Evolutionary conservation across 2,888 invertebrate genomes (phyloP).

Genomic region (Lepidocyrtinus sp.): DNA sequence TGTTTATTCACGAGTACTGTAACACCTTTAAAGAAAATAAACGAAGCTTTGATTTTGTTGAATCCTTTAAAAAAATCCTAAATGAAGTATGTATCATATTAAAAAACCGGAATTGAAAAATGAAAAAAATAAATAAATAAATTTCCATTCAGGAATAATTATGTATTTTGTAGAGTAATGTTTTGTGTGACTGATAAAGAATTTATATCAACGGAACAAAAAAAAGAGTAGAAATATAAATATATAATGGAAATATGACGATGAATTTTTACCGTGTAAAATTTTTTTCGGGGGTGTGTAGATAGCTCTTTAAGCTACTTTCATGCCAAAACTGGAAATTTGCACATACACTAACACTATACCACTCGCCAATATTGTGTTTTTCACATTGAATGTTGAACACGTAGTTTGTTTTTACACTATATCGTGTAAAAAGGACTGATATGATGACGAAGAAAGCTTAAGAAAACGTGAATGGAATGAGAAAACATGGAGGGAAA

Average conservation of each 20-base stretch:
- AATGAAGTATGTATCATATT: conserved; percentile 2
- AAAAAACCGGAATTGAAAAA: not conserved
- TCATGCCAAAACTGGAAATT: conserved; percentile 2
- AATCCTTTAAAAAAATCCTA: not conserved
- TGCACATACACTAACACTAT: not conserved
- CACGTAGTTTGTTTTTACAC: not conserved
- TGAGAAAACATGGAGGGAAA: too few species aligned
- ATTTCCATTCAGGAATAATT: not conserved
- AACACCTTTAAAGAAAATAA: not conserved
- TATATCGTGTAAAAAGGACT: conserved; percentile 7
- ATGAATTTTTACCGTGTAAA: conserved; percentile 9
- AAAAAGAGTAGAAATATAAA: not conserved
- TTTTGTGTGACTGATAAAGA: conserved; percentile 9
- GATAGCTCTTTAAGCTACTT: not conserved
- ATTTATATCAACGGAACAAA: conserved; percentile 6
- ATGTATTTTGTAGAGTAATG: not conserved
- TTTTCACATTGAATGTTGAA: not conserved
- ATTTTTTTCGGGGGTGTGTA: not conserved
- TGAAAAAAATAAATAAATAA: not conserved
- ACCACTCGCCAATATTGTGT: conserved; percentile 6
- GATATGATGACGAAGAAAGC: not conserved
- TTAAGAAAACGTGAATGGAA: not conserved
- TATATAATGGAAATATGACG: not conserved
- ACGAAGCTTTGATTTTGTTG: not conserved
- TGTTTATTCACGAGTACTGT: not conserved